These are phyloP conservation scores for Adrianichthys oophorus DNA, from an alignment of 2,797 vertebrate species.

Conservation along the genomic window DNA sequence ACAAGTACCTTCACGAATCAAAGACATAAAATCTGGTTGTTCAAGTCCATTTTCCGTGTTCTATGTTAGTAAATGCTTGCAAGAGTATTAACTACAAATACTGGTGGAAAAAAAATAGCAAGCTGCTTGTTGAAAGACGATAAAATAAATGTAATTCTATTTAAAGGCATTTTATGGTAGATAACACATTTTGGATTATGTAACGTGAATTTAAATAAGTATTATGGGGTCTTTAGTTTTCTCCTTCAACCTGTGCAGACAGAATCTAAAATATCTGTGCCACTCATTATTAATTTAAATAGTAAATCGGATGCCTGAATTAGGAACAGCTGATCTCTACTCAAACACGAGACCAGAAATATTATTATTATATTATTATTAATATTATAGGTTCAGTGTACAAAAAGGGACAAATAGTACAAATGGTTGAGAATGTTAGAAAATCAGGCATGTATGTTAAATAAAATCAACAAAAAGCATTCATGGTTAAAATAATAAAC, in stretches of 20 bases:
- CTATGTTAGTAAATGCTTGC: no score
- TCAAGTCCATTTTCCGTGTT: not conserved
- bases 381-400: constrained; percentile 32
- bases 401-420: constrained; percentile 52
- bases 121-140: no score
- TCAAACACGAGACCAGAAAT: not conserved
- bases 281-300: not conserved
- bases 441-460: constrained; percentile 51
- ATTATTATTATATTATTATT: no score
- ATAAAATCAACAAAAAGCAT: constrained; percentile 36
- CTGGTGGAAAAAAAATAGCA: not conserved
- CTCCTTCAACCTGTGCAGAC: no score
- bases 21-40: not conserved
- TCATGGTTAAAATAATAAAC: constrained; percentile 32
- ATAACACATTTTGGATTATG: not conserved
- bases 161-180: not conserved
- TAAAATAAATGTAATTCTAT: not conserved
- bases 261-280: not conserved
- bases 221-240: not conserved
- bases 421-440: constrained; percentile 63
- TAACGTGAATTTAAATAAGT: not conserved
- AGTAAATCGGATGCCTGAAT: not conserved
- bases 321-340: not conserved
- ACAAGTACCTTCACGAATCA: constrained; percentile 29
- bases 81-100: not conserved